Base-by-base conservation (phyloP, 1,140 invertebrate species). In the Melanaphis sacchari region DNA sequence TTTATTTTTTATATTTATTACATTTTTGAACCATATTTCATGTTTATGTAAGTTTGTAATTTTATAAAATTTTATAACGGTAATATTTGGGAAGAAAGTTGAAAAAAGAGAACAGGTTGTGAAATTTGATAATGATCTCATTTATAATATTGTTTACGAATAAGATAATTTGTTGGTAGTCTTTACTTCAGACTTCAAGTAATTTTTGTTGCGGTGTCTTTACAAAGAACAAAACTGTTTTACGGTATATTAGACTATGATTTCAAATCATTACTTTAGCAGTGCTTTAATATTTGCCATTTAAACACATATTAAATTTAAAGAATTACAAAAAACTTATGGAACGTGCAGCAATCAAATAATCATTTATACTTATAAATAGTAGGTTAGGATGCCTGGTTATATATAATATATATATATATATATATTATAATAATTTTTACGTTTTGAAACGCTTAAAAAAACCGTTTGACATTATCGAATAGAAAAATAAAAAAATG, bases 321-420 rank as follows among this genome's bases (percentile, higher is more conserved):
- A 24, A 82, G 8, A 82, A 82, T 38, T 38, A 36, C 21, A 82
- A 82, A 82, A 82, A 81, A 82, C 18, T 82, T 82, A 38, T 38
- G 76, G 36, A 36, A 76, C 18, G 21, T 40, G 9, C 1, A 41
- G 38, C 40, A 40, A 84, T 84, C 38, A 84, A 40, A 9, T 26
- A 84, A 84, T 40, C 82, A 84, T 84, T 84, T 84, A 84, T n/a
- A 18, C 59, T 76, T 31, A 15, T 66, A 76, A 76, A 76, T n/a
- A 76, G n/a, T 76, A n/a, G 59, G n/a, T 76, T 36, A 76, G 59
- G 15, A 4, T 76, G n/a, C 36, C 46, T 49, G 46, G 15, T 49
- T 49, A 18, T 76, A n/a, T 76, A 26, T 85, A n/a, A 18, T 85
- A 22, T 22, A 43, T 82, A 24, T 24, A n/a, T 76, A 26, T 85